Conservation (phyloP, 2,113 vertebrate genomes). For the Neogale vison region DNA sequence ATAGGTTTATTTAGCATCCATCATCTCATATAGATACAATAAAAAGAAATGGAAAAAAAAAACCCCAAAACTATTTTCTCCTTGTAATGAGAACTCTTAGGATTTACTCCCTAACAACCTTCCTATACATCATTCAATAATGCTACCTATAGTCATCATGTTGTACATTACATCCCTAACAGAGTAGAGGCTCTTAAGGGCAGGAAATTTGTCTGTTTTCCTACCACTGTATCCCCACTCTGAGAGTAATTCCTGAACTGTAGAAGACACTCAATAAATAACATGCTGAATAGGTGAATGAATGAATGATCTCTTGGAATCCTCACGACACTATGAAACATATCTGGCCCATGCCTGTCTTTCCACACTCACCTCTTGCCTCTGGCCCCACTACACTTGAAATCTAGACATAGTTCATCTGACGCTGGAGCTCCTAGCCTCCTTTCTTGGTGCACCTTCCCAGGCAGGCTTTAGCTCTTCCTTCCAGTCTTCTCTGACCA, state of each 20-base stretch:
- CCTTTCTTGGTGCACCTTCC: too few species aligned
- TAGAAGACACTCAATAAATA: background rate
- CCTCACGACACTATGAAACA: background rate
- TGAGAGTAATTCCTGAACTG: background rate
- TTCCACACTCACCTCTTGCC: background rate
- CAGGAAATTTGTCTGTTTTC: background rate
- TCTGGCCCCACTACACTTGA: background rate
- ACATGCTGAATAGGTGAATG: background rate
- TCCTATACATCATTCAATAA: background rate
- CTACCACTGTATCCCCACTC: background rate
- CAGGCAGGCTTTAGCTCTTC: too few species aligned
- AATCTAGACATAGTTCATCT: background rate
- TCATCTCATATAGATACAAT: too few species aligned
- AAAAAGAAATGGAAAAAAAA: too few species aligned
- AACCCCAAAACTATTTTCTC: background rate
- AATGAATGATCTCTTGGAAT: background rate
- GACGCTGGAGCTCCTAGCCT: rapidly evolving
- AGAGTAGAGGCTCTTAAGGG: background rate
- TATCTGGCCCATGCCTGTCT: background rate
- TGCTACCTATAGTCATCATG: background rate
- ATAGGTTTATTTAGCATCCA: too few species aligned
- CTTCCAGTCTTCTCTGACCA: background rate
- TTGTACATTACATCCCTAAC: background rate
- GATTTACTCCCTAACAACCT: background rate
- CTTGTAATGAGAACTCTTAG: background rate